Evolutionary conservation across 1,140 invertebrate genomes (phyloP), one percentile per base, ranked within the genome.

Genomic region (Galleria mellonella): DNA sequence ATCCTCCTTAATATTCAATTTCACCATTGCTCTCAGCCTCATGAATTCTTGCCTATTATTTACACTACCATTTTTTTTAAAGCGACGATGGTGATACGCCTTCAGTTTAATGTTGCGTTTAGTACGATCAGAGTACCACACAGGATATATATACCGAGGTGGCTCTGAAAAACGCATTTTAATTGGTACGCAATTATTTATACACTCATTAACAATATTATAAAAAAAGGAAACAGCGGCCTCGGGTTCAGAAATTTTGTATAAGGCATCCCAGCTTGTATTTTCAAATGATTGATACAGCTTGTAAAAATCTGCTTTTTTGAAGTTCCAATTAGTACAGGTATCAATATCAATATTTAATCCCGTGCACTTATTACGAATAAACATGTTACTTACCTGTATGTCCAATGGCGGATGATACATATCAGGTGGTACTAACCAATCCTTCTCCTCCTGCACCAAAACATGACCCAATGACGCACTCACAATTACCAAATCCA

Each of bases 401-500:
- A 53, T 31, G 12, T 15, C 28, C 0, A 50, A 36, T 30, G 43
- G 47, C 14, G 53, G 44, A 12, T 55, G 43, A 9, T 55, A 12
- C 9, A 10, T 6, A 32, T 49, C 43, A 11, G 43, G 39, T 0
- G 45, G 33, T 11, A 58, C 50, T 1, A 58, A 32, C 14, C 33
- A 11, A 17, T 10, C 39, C 1, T 46, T 39, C 11, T 43, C 35
- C 13, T 13, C 43, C 12, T 12, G 0, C 12, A 58, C 47, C 0
- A 2, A 17, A 1, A 47, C 32, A 8, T 3, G 10, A 0, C 29
- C 44, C 7, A 29, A 32, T 32, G 47, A 10, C 44, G 50, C 41
- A 9, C n/a, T n/a, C n/a, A n/a, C n/a, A n/a, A 58, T 9, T 28
- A 58, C 51, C 40, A 53, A 43, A 41, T 58, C 51, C 14, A 58